Evolutionary conservation across 2,888 invertebrate genomes (phyloP).

Genomic region (Zaprionus obscuricornis): DNA sequence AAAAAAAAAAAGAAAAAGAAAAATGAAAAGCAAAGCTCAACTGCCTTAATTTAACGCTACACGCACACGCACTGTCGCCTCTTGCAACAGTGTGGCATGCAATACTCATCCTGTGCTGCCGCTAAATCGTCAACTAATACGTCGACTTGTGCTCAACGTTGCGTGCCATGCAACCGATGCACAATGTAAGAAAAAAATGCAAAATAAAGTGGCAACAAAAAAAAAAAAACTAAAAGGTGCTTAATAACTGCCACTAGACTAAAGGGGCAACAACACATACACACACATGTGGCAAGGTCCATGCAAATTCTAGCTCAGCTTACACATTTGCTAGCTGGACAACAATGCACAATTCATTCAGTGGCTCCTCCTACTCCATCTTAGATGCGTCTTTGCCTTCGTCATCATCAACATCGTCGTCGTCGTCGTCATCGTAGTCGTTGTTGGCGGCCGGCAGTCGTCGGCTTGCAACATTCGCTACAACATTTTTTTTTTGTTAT

Average conservation of each 20-base stretch:
- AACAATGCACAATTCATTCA: constrained; percentile 56
- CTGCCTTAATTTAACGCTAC: constrained; percentile 69
- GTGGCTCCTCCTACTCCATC: constrained; percentile 45
- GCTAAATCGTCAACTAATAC: constrained; percentile 76
- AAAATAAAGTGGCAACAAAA: constrained; percentile 9
- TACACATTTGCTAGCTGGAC: constrained; percentile 40
- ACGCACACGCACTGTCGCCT: constrained; percentile 62
- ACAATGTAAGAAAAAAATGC: constrained; percentile 34
- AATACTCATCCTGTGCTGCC: constrained; percentile 19
- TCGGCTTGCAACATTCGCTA: constrained; percentile 51
- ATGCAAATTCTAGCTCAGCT: constrained; percentile 57
- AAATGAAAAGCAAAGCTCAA: too few species aligned
- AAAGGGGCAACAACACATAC: constrained; percentile 4
- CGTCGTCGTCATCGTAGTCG: constrained; percentile 3
- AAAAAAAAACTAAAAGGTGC: constrained; percentile 11
- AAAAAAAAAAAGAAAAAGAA: too few species aligned
- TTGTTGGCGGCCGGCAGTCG: constrained; percentile 36
- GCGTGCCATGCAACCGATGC: constrained; percentile 51
- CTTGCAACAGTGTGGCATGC: constrained; percentile 17
- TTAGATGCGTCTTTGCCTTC: constrained; percentile 6
- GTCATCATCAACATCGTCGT: constrained; percentile 1
- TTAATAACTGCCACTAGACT: constrained; percentile 43
- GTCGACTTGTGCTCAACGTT: constrained; percentile 66
- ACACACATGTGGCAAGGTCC: constrained; percentile 48
- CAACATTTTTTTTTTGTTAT: constrained; percentile 41